Base-by-base conservation (phyloP, 2,113 vertebrate genomes). In the Syrmaticus mikado region DNA sequence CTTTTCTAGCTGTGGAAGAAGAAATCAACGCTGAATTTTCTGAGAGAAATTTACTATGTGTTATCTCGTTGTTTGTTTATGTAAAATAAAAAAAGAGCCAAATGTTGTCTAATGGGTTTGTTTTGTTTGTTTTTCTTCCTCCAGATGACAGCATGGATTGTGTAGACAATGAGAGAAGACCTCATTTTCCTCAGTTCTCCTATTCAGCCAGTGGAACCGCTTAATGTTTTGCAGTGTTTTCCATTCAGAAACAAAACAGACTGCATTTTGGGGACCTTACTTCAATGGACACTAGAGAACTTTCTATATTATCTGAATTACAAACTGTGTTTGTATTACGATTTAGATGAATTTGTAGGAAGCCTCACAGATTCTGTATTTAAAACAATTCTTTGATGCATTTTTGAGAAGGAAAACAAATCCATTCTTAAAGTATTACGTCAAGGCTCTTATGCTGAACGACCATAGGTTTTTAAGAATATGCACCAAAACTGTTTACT, bases 121-220 rank as follows among this genome's bases (percentile, higher is more conserved):
- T 28, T n/a, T 32, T 9, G 38, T 50, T 24, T 71, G 43, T 46
- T 30, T 38, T 9, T 53, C 46, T 27, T 68, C 34, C 70, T 34
- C 14, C 97, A 99, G 99, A 99, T 83, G 99, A 99, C 97, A 98
- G 95, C 97, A 98, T 99, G 99, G 99, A 99, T 97, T 98, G 98
- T 60, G 98, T 98, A 91, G 99, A 99, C 97, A 99, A 99, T 0
- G 99, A 99, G 95, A 98, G 98, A 97, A 98, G 99, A 96, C 99
- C 99, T 62, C 99, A 99, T 97, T 99, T 99, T 97, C 99, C 99
- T 65, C 99, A 99, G 98, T 99, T 99, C 96, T 99, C 99, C 92
- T 99, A 99, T 96, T 99, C 99, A 15, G 99, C 99, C 97, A 99
- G 99, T 82, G 99, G 99, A 90, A 98, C 98, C 45, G 97, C 98